Percentiles rank a stretch among this genome's conserved stretches.
Conservation (phyloP, 2,113 vertebrate genomes). For the Trichechus manatus region DNA sequence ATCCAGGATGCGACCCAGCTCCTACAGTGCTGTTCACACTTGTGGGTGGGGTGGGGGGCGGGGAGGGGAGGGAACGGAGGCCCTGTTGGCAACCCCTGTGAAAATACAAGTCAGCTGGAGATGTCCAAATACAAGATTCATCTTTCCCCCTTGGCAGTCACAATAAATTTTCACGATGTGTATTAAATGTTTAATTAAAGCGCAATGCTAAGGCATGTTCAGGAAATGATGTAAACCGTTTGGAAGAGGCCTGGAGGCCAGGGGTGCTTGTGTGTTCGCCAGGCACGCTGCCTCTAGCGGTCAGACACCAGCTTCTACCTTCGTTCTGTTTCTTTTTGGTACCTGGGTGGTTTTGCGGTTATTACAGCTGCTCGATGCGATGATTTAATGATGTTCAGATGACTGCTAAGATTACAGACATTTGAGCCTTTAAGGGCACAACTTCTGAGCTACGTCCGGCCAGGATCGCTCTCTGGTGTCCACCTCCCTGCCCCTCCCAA, state of each 20-base stretch:
- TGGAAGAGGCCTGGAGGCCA: conserved; percentile 84
- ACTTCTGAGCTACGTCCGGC: conserved; percentile 67
- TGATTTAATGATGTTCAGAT: conserved; percentile 69
- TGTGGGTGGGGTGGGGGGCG: background rate
- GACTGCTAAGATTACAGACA: conserved; percentile 78
- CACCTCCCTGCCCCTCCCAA: conserved; percentile 68
- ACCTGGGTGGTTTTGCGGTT: conserved; percentile 78
- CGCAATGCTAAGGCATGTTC: conserved; percentile 83
- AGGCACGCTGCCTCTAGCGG: conserved; percentile 71
- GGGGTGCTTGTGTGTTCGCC: conserved; percentile 73
- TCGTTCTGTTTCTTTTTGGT: conserved; percentile 75
- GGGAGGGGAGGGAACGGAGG: too few relatives aligned
- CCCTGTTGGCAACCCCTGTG: background rate
- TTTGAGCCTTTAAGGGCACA: conserved; percentile 62
- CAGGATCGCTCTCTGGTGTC: conserved; percentile 76
- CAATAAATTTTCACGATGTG: conserved; percentile 85
- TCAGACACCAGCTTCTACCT: conserved; percentile 81
- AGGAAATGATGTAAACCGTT: conserved; percentile 83
- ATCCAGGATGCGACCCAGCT: background rate
- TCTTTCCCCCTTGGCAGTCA: conserved; percentile 73
- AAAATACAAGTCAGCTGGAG: background rate
- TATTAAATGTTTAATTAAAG: conserved; percentile 89
- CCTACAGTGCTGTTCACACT: background rate
- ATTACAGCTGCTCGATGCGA: conserved; percentile 80
- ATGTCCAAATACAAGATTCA: conserved; percentile 72